phyloP scores from a whole-genome alignment of 2,888 invertebrate species.

The Eupithecia subumbrata region DNA sequence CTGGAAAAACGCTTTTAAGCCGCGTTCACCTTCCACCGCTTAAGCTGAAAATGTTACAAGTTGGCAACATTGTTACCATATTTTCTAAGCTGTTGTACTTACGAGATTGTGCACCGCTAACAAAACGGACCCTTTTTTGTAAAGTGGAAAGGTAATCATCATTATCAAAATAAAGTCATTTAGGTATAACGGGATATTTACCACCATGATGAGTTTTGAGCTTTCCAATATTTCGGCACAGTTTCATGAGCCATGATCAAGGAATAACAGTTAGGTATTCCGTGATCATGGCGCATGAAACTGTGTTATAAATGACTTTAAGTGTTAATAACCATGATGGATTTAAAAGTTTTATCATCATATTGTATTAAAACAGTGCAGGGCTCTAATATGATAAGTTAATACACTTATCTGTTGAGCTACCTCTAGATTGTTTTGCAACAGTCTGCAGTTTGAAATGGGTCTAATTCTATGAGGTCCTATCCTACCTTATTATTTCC shows the following conservation, averaged over 20 bases:
- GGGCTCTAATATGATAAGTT: background rate
- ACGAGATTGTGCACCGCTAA: conserved; percentile 88
- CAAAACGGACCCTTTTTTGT: conserved; percentile 84
- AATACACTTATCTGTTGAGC: background rate
- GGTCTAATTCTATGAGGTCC: background rate
- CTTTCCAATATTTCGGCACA: no score
- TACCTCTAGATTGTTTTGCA: background rate
- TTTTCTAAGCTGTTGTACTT: conserved; percentile 89
- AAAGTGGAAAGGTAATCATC: conserved; percentile 86
- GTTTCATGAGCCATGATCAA: no score
- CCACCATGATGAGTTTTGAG: no score
- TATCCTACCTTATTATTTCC: no score
- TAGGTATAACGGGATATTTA: no score
- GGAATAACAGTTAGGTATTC: no score
- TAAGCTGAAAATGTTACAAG: conserved; percentile 86
- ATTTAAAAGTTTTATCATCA: no score
- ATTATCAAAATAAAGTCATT: no score
- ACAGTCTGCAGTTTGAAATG: background rate
- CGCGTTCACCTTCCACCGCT: conserved; percentile 87
- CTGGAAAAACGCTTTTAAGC: conserved; percentile 85
- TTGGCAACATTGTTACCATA: conserved; percentile 89
- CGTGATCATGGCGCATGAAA: no score
- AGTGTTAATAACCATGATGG: no score
- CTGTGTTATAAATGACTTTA: no score
- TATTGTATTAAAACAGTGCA: background rate